Conservation (phyloP, 2,113 vertebrate genomes). For the Pachycephala philippinensis region DNA sequence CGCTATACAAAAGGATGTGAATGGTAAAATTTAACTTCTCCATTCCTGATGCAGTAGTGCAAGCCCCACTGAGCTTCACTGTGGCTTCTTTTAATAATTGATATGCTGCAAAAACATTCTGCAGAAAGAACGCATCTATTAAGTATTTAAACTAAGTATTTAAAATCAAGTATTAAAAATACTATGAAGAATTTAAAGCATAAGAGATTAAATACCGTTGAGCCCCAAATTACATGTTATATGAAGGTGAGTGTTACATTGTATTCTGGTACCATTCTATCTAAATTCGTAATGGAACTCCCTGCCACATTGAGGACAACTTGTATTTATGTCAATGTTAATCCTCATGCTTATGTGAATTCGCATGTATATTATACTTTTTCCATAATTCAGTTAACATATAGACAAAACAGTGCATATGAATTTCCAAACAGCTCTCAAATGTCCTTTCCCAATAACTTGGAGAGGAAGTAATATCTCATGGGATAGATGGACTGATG, state of each 20-base stretch:
- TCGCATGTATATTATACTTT: not conserved
- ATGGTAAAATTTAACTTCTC: not conserved
- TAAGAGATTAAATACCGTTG: not conserved
- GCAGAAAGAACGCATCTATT: not conserved
- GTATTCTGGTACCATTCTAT: not conserved
- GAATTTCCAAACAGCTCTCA: not conserved
- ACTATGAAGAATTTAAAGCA: not conserved
- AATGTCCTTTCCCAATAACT: not conserved
- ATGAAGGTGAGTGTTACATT: not conserved
- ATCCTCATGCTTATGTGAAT: not conserved
- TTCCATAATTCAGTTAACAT: not conserved
- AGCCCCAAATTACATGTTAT: not conserved
- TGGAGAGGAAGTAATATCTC: not conserved
- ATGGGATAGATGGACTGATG: not conserved
- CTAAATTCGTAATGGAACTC: not conserved
- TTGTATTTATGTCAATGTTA: not conserved
- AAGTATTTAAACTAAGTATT: conserved; percentile 17
- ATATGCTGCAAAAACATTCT: not conserved
- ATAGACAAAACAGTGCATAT: not conserved
- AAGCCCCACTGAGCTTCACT: not conserved
- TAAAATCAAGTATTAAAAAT: conserved; percentile 25
- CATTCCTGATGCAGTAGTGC: not conserved
- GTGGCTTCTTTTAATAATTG: not conserved
- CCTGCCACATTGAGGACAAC: not conserved
- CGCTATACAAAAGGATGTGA: not conserved